Evolutionary conservation across 2,113 vertebrate species (phyloP).

Genomic region (Panthera uncia): DNA sequence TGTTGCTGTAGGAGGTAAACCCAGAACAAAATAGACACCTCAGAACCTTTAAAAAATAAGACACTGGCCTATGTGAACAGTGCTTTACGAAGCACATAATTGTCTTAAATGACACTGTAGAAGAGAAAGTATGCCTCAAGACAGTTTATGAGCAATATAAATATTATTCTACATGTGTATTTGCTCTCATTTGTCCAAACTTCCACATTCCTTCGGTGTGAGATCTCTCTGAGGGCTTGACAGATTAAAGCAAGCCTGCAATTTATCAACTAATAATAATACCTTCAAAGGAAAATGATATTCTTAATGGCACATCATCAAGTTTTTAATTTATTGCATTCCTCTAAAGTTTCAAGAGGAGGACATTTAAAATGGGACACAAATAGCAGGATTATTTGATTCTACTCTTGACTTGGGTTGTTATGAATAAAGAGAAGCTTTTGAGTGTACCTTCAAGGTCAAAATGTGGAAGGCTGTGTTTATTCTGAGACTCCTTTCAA

Average conservation of each 20-base stretch:
- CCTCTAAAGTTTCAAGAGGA: slow-evolving; percentile 54
- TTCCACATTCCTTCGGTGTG: slow-evolving; percentile 55
- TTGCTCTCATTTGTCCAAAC: slow-evolving; percentile 16
- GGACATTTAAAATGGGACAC: slow-evolving; percentile 57
- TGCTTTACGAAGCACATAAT: neutral
- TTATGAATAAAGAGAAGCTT: neutral
- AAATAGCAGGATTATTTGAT: neutral
- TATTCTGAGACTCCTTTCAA: neutral
- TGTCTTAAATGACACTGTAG: slow-evolving; percentile 32
- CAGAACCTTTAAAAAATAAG: neutral
- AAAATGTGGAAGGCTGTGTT: slow-evolving; percentile 2
- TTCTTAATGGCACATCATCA: slow-evolving; percentile 60
- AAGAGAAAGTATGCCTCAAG: slow-evolving; percentile 31
- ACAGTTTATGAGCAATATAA: slow-evolving; percentile 39
- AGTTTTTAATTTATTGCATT: slow-evolving; percentile 71
- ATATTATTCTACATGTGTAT: neutral
- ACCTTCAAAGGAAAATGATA: slow-evolving; percentile 70
- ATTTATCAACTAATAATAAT: slow-evolving; percentile 63
- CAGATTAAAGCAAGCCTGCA: slow-evolving; percentile 53
- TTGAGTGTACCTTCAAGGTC: neutral
- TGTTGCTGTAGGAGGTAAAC: neutral
- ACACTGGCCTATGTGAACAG: neutral
- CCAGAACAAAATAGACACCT: neutral
- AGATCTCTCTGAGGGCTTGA: slow-evolving; percentile 59
- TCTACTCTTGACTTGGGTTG: slow-evolving; percentile 26